Base-by-base conservation (phyloP, 2,888 invertebrate genomes). In the Drosophila dives region DNA sequence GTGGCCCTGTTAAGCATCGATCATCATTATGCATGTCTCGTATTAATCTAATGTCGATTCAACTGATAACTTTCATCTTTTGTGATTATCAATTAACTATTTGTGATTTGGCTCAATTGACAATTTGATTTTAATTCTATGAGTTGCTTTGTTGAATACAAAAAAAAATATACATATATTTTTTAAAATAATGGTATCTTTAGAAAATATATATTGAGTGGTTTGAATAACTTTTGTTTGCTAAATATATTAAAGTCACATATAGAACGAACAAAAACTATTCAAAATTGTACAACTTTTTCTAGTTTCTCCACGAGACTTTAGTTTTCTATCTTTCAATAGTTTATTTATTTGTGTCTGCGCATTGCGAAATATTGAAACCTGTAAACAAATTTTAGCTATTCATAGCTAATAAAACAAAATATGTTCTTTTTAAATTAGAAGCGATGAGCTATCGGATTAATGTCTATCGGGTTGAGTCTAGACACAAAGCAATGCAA, bases 1-100 rank as follows among this genome's bases (percentile, higher is more conserved):
- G 68, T 69, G 68, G 68, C 70, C 70, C 33, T n/a, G 12, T 12
- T 11, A 0, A 0, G 26, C 34, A 38, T 59, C 68, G 51, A 68
- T 51, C 59, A 59, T 68, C 29, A 40, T 34, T n/a, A 50, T 29
- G 17, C 26, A 20, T 26, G 17, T 10, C 17, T 23, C 17, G 23
- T 54, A 12, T 26, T 11, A 12, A 55, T 38, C 54, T 38, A 36
- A 54, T 33, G 15, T 33, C 33, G 45, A 51, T 32, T 51, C 32
- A 50, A 50, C 17, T 26, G 5, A 49, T 26, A 26, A 11, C 26
- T 26, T 49, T 17, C 26, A 49, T 49, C 15, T 23, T 45, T 20
- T 45, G 7, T 45, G 20, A 45, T 8, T 15, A 15, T 45, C 4
- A 23, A 45, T 20, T 20, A 12, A 3, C 17, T 38, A 29, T 29